A percentile compares a stretch with the other conserved stretches of the same genome.
These are phyloP conservation scores for Hoplostethus atlanticus DNA, from an alignment of 2,797 vertebrate genomes.

Conservation along the genomic window DNA sequence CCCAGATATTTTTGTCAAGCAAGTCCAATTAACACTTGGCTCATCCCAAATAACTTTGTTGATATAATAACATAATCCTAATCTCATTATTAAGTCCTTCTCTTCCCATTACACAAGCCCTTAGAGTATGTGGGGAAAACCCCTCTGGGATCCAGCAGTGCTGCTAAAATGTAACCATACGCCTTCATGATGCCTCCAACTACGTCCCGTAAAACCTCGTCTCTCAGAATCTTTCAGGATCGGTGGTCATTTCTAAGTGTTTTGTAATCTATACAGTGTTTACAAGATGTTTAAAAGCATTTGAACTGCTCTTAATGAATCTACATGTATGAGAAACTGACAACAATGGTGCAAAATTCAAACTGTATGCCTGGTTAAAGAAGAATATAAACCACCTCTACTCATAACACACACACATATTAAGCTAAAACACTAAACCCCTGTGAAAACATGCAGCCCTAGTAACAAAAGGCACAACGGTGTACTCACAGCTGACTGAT, in stretches of 20 bases:
- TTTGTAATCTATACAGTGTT: background rate
- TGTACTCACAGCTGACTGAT: background rate
- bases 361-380: background rate
- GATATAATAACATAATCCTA: constrained; percentile 57
- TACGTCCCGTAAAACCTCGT: background rate
- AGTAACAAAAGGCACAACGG: too few species aligned
- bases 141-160: constrained; percentile 26
- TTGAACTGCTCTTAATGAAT: background rate
- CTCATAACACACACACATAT: too few species aligned
- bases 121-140: constrained; percentile 31
- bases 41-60: constrained; percentile 39
- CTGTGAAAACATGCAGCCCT: too few species aligned
- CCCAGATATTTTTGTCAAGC: background rate
- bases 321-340: background rate
- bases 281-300: background rate
- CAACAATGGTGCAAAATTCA: background rate
- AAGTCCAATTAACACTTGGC: constrained; percentile 28
- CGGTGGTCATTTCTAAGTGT: background rate
- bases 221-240: background rate
- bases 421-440: too few species aligned
- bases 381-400: too few species aligned
- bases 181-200: background rate
- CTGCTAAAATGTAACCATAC: constrained; percentile 7
- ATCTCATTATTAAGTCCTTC: constrained; percentile 49
- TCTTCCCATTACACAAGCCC: constrained; percentile 36